A percentile compares a stretch with the other conserved stretches of the same genome.
Evolutionary conservation across 2,888 invertebrate species (phyloP).

Genomic region (Ormyrus nitidulus): DNA sequence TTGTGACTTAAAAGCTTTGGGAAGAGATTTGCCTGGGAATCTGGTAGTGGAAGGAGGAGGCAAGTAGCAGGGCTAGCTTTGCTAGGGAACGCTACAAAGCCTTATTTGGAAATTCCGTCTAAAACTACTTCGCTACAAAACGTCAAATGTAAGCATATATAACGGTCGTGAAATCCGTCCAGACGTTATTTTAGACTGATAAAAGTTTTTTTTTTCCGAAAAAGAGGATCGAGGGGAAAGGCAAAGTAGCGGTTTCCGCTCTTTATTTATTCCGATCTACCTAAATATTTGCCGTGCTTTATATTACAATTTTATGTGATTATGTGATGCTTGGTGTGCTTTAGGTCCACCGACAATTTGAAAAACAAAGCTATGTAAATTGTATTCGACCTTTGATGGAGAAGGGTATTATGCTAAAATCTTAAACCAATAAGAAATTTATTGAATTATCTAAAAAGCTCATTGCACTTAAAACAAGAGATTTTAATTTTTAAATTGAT

Average conservation of each 20-base stretch:
- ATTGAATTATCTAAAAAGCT: too few relatives aligned
- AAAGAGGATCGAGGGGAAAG: neutral
- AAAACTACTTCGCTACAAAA: constrained; percentile 49
- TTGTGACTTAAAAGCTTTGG: constrained; percentile 56
- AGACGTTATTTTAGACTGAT: constrained; percentile 46
- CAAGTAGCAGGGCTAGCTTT: constrained; percentile 19
- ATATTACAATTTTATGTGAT: constrained; percentile 29
- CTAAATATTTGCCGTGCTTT: constrained; percentile 9
- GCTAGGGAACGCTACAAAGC: constrained; percentile 48
- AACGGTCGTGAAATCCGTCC: constrained; percentile 38
- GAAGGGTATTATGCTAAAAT: too few relatives aligned
- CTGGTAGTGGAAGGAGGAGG: too few relatives aligned
- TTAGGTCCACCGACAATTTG: too few relatives aligned
- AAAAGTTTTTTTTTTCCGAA: constrained; percentile 31
- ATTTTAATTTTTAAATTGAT: too few relatives aligned
- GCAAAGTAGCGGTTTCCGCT: neutral
- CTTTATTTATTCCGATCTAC: neutral
- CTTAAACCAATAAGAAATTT: too few relatives aligned
- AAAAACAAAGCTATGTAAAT: too few relatives aligned
- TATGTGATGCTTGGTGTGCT: too few relatives aligned
- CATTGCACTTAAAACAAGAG: too few relatives aligned
- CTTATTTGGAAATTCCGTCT: constrained; percentile 55
- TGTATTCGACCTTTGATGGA: too few relatives aligned
- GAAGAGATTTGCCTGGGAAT: constrained; percentile 33
- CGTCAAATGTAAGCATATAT: constrained; percentile 51